Conservation (phyloP, 2,113 vertebrate genomes). For the Barbus barbus region DNA sequence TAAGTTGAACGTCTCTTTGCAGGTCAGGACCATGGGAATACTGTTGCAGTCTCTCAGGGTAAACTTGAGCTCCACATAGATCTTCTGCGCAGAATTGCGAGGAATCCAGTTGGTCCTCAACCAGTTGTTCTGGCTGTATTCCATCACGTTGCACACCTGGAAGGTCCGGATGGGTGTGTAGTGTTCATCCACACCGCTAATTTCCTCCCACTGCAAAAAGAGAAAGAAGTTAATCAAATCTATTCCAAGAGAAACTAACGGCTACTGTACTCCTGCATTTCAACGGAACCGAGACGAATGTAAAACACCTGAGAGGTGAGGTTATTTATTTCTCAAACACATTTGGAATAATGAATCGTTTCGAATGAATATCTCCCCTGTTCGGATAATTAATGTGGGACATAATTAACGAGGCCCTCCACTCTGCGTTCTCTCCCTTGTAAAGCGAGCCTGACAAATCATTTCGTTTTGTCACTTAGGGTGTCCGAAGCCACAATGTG, state of each 20-base stretch:
- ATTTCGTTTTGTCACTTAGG: conserved; percentile 52
- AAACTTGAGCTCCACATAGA: conserved; percentile 98
- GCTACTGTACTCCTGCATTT: conserved; percentile 15
- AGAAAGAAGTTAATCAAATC: conserved; percentile 26
- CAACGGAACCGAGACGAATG: neutral
- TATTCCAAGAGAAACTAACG: neutral
- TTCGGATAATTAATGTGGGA: conserved; percentile 35
- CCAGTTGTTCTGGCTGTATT: conserved; percentile 99
- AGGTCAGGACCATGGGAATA: conserved; percentile 93
- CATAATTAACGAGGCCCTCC: conserved; percentile 30
- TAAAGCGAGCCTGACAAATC: conserved; percentile 31
- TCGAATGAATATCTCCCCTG: conserved; percentile 17
- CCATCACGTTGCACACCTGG: conserved; percentile 99
- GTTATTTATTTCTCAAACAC: conserved; percentile 23
- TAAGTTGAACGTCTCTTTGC: conserved; percentile 98
- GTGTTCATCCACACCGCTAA: conserved; percentile 96
- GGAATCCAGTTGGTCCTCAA: conserved; percentile 98
- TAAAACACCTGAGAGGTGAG: conserved; percentile 3
- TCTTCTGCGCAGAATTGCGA: conserved; percentile 94
- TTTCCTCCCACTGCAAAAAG: conserved; percentile 90
- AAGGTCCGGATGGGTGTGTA: conserved; percentile 98
- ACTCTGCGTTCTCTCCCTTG: conserved; percentile 6
- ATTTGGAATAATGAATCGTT: conserved; percentile 31
- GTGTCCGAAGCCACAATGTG: conserved; percentile 61
- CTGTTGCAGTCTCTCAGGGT: conserved; percentile 97